These are phyloP conservation scores for Pseudomugil tenellus DNA, from an alignment of 2,797 vertebrate species.

Conservation along the genomic window DNA sequence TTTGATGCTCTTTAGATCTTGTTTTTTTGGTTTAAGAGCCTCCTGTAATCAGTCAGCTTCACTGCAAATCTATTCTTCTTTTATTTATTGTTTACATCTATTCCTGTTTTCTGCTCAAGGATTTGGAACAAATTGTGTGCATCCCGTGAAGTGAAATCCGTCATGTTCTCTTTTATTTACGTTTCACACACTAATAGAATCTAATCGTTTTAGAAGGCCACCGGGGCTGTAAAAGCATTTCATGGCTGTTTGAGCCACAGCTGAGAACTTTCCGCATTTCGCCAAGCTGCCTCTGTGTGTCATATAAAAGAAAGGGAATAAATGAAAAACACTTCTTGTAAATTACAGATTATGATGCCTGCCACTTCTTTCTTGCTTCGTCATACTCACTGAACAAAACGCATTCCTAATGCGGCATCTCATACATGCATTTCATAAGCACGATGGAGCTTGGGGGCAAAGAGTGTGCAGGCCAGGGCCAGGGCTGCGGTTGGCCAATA, in stretches of 20 bases:
- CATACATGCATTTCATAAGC: constrained; percentile 38
- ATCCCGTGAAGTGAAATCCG: constrained; percentile 33
- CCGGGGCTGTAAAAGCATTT: constrained; percentile 47
- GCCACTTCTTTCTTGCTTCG: background rate
- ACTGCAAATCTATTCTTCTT: background rate
- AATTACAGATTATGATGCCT: constrained; percentile 41
- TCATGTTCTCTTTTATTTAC: constrained; percentile 45
- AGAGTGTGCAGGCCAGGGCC: background rate
- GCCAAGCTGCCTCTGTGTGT: constrained; percentile 32
- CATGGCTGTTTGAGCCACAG: constrained; percentile 47
- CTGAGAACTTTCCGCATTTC: constrained; percentile 47
- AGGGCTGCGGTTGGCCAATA: constrained; percentile 43
- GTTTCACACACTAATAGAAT: constrained; percentile 50
- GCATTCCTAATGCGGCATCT: constrained; percentile 14
- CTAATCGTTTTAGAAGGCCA: constrained; percentile 47
- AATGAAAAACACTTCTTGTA: constrained; percentile 48
- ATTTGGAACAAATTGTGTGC: constrained; percentile 28
- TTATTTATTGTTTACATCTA: constrained; percentile 12
- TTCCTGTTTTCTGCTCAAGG: constrained; percentile 12
- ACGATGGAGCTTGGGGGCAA: constrained; percentile 5
- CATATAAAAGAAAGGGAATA: constrained; percentile 57
- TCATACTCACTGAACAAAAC: constrained; percentile 13
- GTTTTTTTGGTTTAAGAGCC: constrained; percentile 11
- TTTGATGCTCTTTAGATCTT: constrained; percentile 21
- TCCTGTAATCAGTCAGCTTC: constrained; percentile 16